Conservation (phyloP, 2,113 vertebrate species). For the Donacobius atricapilla region DNA sequence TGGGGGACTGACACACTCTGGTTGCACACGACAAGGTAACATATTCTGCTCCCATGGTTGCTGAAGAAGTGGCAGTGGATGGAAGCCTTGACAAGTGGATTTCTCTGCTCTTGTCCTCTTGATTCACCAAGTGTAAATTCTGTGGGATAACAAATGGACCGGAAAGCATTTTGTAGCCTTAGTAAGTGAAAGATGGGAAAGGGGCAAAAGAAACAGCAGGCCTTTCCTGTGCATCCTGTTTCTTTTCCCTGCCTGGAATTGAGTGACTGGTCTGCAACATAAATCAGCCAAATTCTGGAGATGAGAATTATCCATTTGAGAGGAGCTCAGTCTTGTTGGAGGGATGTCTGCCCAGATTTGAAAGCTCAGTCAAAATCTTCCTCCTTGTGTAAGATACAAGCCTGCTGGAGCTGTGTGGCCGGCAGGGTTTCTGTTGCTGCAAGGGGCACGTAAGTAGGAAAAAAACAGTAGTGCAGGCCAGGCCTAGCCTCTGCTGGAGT, state of each 20-base stretch:
- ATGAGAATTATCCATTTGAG: neutral
- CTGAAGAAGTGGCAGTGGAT: neutral
- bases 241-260: neutral
- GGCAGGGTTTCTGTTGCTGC: neutral
- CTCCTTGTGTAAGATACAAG: neutral
- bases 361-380: neutral
- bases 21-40: neutral
- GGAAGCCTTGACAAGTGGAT: neutral
- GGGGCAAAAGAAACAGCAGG: neutral
- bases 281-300: neutral
- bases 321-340: accelerated
- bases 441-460: neutral
- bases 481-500: neutral
- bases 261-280: neutral
- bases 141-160: neutral
- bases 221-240: neutral
- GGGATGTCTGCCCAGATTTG: neutral
- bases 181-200: neutral
- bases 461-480: neutral
- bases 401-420: neutral
- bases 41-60: neutral
- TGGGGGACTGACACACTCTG: neutral
- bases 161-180: neutral
- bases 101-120: neutral
- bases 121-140: neutral